Percentiles rank a stretch among this genome's conserved stretches.
These are phyloP conservation scores for Petrocephalus sullivani DNA, from an alignment of 2,797 vertebrate genomes.

Conservation along the genomic window DNA sequence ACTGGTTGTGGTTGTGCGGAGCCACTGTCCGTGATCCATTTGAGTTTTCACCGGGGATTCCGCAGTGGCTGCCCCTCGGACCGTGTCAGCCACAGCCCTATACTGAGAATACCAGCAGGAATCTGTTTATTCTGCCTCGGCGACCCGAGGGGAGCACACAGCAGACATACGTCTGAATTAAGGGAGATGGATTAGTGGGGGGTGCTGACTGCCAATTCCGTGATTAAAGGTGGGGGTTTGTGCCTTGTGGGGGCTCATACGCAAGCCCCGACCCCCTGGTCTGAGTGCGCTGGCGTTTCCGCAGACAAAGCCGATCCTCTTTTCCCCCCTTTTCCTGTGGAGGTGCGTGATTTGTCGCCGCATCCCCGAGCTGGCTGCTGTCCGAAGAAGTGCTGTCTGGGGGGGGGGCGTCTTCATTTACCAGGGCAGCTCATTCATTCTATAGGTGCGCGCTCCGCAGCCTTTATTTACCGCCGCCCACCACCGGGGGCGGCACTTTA, in stretches of 20 bases:
- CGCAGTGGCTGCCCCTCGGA: background rate
- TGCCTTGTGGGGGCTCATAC: background rate
- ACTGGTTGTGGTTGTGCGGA: too few species aligned
- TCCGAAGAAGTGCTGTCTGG: background rate
- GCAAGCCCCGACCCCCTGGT: background rate
- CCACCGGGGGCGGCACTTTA: background rate
- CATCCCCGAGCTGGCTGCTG: background rate
- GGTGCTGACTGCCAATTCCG: background rate
- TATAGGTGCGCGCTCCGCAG: background rate
- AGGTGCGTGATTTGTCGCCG: background rate
- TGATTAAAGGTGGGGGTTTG: background rate
- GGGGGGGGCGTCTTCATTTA: background rate
- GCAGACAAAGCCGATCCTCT: background rate
- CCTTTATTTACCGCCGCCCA: slow-evolving; percentile 12
- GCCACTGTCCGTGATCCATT: too few species aligned
- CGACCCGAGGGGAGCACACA: background rate
- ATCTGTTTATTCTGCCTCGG: background rate
- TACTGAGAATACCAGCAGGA: background rate
- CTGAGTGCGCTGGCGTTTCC: background rate
- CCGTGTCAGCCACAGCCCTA: background rate
- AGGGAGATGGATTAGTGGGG: slow-evolving; percentile 23
- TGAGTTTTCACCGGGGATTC: background rate
- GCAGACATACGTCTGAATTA: slow-evolving; percentile 20
- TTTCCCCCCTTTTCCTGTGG: background rate
- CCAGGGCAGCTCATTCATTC: background rate